phyloP scores from a whole-genome alignment of 2,113 vertebrate species.

The Mesembrinibis cayennensis region DNA sequence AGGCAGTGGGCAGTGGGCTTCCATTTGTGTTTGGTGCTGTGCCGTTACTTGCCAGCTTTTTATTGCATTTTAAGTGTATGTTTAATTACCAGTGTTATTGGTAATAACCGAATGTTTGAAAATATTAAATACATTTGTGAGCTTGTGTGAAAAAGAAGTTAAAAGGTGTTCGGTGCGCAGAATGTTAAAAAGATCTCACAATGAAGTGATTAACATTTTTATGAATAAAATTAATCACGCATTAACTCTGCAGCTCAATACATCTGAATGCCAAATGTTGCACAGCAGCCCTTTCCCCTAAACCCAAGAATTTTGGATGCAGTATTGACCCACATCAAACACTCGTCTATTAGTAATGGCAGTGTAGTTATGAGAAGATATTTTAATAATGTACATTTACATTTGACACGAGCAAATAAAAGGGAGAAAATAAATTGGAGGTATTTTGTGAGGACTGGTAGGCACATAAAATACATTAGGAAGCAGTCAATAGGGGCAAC shows the following conservation, averaged over 20 bases:
- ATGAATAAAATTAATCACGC: conserved; percentile 87
- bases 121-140: conserved; percentile 75
- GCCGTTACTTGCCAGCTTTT: not conserved
- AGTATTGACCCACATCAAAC: conserved; percentile 52
- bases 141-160: conserved; percentile 70
- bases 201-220: conserved; percentile 85
- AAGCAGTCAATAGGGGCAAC: not conserved
- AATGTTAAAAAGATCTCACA: conserved; percentile 81
- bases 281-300: conserved; percentile 43
- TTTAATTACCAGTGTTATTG: conserved; percentile 70
- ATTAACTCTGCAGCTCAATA: conserved; percentile 74
- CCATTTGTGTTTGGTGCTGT: not conserved
- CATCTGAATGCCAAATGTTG: conserved; percentile 77
- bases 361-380: conserved; percentile 45
- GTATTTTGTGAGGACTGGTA: not conserved
- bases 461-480: not conserved
- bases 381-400: conserved; percentile 41
- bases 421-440: not conserved
- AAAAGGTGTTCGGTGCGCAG: conserved; percentile 69
- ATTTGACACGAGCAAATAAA: conserved; percentile 56
- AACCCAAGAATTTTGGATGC: conserved; percentile 52
- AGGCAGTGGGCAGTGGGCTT: not conserved
- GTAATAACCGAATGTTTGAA: conserved; percentile 62
- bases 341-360: conserved; percentile 26
- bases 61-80: conserved; percentile 65